Percentiles rank a stretch among this genome's conserved stretches.
These are phyloP conservation scores for Sebastes cheni DNA, from an alignment of 2,797 vertebrate genomes.

Conservation along the genomic window DNA sequence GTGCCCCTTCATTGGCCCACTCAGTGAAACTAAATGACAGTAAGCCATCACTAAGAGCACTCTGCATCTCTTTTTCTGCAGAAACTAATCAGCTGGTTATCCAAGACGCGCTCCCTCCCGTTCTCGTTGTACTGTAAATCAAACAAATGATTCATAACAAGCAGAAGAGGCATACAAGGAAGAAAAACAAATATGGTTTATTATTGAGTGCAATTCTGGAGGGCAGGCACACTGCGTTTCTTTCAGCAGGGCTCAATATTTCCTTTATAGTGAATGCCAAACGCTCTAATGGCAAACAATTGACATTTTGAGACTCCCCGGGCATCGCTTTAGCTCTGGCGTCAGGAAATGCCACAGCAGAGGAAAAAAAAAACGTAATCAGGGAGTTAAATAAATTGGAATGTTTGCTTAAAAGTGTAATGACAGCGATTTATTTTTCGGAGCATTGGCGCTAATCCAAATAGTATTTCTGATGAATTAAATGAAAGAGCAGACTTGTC, in stretches of 20 bases:
- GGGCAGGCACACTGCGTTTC: slow-evolving; percentile 20
- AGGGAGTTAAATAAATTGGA: slow-evolving; percentile 14
- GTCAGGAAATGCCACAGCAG: slow-evolving; percentile 50
- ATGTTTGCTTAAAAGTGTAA: slow-evolving; percentile 30
- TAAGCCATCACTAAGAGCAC: slow-evolving; percentile 40
- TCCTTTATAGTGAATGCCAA: slow-evolving; percentile 36
- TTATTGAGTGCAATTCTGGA: slow-evolving; percentile 38
- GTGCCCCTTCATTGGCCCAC: slow-evolving; percentile 54
- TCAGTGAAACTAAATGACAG: slow-evolving; percentile 63
- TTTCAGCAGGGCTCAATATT: slow-evolving; percentile 33
- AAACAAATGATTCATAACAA: slow-evolving; percentile 55
- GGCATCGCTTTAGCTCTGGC: slow-evolving; percentile 28
- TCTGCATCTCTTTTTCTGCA: slow-evolving; percentile 18
- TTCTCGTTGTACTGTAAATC: slow-evolving; percentile 43
- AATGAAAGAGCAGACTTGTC: neutral
- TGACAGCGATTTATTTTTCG: neutral
- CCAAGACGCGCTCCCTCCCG: slow-evolving; percentile 5
- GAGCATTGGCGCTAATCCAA: neutral
- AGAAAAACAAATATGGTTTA: slow-evolving; percentile 52
- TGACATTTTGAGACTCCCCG: slow-evolving; percentile 67
- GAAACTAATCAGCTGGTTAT: slow-evolving; percentile 54
- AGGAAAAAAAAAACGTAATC: slow-evolving; percentile 1
- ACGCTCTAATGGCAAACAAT: slow-evolving; percentile 57
- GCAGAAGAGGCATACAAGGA: slow-evolving; percentile 12
- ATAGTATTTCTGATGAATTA: neutral